A percentile compares a stretch with the other conserved stretches of the same genome.
phyloP scores from a whole-genome alignment of 2,113 vertebrate genomes.

The Saccopteryx bilineata region DNA sequence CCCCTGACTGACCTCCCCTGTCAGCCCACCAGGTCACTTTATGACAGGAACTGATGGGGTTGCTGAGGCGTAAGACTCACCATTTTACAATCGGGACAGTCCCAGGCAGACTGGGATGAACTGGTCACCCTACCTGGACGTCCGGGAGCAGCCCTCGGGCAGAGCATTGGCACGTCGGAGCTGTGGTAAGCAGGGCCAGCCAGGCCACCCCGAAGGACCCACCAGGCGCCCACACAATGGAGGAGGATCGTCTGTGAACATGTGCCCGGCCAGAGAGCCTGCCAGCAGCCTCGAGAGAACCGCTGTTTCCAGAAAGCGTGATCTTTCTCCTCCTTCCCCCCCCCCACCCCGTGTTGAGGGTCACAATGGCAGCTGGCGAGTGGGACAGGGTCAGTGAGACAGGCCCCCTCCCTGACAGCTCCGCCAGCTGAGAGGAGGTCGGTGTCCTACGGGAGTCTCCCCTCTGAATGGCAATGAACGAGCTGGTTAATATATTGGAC shows the following conservation, averaged over 20 bases:
- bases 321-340: neutral
- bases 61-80: neutral
- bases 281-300: accelerated
- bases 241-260: neutral
- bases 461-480: accelerated
- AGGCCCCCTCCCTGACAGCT: neutral
- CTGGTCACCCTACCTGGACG: neutral
- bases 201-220: neutral
- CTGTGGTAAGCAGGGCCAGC: accelerated
- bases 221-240: accelerated
- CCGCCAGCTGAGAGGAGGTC: neutral
- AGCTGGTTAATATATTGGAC: neutral
- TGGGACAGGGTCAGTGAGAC: neutral
- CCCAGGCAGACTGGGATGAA: neutral
- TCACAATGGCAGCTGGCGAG: too few relatives aligned
- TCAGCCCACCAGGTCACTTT: neutral
- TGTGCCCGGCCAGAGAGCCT: accelerated
- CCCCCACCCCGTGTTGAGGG: neutral
- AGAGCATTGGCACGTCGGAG: neutral
- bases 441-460: neutral
- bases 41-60: neutral
- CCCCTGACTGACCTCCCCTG: neutral
- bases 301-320: neutral
- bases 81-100: neutral
- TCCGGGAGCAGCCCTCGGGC: neutral